Evolutionary conservation across 2,888 invertebrate genomes (phyloP).

Genomic region (Rhamphomyia laevipes): DNA sequence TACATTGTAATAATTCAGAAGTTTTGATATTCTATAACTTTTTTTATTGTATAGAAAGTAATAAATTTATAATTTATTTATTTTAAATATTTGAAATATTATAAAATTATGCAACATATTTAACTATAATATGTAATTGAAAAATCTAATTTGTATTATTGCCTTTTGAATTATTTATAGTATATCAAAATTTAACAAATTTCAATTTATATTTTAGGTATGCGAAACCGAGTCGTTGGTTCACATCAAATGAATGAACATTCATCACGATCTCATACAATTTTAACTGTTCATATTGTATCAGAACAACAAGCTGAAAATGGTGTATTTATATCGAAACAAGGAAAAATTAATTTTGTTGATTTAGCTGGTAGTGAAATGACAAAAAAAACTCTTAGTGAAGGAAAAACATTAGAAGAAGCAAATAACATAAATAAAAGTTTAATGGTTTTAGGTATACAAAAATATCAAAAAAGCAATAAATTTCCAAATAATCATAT

Average conservation of each 20-base stretch:
- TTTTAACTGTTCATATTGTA: constrained; percentile 76
- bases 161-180: too few species aligned
- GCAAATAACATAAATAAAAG: constrained; percentile 95
- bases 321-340: constrained; percentile 76
- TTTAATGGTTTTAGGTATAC: constrained; percentile 75
- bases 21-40: too few species aligned
- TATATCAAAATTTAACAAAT: too few species aligned
- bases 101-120: too few species aligned
- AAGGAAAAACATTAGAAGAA: constrained; percentile 79
- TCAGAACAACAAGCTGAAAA: constrained; percentile 71
- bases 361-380: constrained; percentile 95
- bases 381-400: constrained; percentile 81
- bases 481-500: background rate
- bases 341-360: constrained; percentile 92
- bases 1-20: too few species aligned
- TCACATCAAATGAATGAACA: constrained; percentile 88
- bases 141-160: too few species aligned
- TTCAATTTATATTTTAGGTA: too few species aligned
- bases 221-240: constrained; percentile 81
- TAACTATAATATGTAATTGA: too few species aligned
- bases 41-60: too few species aligned
- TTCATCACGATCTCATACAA: constrained; percentile 76
- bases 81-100: too few species aligned
- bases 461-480: background rate
- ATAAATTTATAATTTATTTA: too few species aligned